Base-by-base conservation (phyloP, 2,888 invertebrate genomes). In the Corbicula japonica region DNA sequence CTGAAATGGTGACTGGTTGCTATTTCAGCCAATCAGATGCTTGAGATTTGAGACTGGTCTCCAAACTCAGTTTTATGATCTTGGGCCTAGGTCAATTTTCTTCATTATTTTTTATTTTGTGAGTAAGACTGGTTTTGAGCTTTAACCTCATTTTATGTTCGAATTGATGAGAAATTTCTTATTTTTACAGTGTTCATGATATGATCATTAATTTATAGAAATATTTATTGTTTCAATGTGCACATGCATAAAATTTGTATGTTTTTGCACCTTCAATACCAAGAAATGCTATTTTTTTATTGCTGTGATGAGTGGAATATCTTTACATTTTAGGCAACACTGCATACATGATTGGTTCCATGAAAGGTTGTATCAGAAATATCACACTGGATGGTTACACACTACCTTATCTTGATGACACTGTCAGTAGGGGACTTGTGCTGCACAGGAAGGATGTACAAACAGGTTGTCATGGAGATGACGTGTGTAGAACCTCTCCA, bases 311-410 rank as follows among this genome's bases (percentile, higher is more conserved):
- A n/a, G n/a, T n/a, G n/a, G n/a, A n/a, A n/a, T n/a, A n/a, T n/a
- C n/a, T n/a, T n/a, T n/a, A n/a, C 32, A 26, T 85, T 85, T 38
- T 86, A 91, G 91, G 87, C 6, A 81, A 85, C 34, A 63, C 83
- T 5, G 72, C 76, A 12, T 79, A 76, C 34, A 63, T 89, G 44
- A 75, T 89, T 41, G 89, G 89, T 10, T 84, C 81, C 60, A 88
- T 90, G 79, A 88, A 91, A 58, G 92, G 92, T 5, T 92, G 92
- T 81, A 30, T 92, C 0, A 81, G 87, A 32, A 85, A 86, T 44
- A 30, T 92, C 8, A 83, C 76, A 32, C 89, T 91, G 62, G 91
- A 91, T 76, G 69, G 85, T 8, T 62, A 73, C 15, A 50, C 48
- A 18, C 30, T 91, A 26, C 76, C 79, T 18, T 84, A 82, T 44